phyloP scores from a whole-genome alignment of 2,797 vertebrate genomes.

The Fistularia commersonii region DNA sequence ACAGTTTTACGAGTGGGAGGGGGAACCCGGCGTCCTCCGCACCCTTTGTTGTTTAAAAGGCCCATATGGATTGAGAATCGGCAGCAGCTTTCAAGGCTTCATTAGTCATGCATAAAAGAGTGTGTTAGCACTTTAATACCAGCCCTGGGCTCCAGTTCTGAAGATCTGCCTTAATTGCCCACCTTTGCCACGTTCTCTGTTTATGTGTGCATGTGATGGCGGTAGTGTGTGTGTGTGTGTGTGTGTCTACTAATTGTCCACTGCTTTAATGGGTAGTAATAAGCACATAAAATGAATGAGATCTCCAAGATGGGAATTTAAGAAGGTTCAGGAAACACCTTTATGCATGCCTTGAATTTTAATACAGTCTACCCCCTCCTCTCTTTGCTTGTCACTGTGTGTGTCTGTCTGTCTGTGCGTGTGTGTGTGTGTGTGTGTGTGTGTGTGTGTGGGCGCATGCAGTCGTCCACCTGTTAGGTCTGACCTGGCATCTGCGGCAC shows the following conservation, averaged over 20 bases:
- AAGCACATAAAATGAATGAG: conserved; percentile 55
- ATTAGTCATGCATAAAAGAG: conserved; percentile 79
- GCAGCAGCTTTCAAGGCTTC: conserved; percentile 71
- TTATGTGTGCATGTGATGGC: conserved; percentile 14
- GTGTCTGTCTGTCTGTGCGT: no score
- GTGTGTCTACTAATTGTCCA: conserved; percentile 49
- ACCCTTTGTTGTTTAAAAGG: conserved; percentile 74
- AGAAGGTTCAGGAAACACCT: conserved; percentile 51
- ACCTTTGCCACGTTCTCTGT: conserved; percentile 53
- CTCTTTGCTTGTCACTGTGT: conserved; percentile 20
- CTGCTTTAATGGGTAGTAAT: conserved; percentile 53
- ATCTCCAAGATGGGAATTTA: conserved; percentile 52
- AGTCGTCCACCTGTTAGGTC: conserved; percentile 96
- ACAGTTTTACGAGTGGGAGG: conserved; percentile 63
- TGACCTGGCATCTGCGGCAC: conserved; percentile 94
- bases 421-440: conserved; percentile 24
- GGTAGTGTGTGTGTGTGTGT: conserved; percentile 12
- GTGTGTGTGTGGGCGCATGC: conserved; percentile 26
- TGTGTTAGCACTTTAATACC: conserved; percentile 71
- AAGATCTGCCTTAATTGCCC: conserved; percentile 75
- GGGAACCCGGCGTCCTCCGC: conserved; percentile 52
- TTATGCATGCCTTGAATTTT: conserved; percentile 49
- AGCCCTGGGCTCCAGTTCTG: conserved; percentile 64
- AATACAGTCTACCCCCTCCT: conserved; percentile 36
- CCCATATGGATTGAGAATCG: conserved; percentile 75